Evolutionary conservation across 2,888 invertebrate genomes (phyloP), one percentile per base, ranked within the genome.

Genomic region (Cyclophora punctaria): DNA sequence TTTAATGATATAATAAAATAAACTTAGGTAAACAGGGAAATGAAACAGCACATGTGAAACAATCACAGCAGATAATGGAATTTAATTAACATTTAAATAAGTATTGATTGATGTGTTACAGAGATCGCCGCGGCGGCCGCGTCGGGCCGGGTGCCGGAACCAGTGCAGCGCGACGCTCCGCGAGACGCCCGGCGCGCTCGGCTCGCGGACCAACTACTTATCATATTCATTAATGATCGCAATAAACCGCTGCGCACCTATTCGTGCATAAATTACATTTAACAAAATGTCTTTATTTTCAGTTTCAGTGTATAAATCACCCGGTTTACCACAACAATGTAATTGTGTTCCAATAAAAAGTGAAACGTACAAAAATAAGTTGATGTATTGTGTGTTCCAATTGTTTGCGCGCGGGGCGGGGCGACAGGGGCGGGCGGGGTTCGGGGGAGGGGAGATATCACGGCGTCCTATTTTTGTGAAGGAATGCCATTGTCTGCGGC

Each of bases 21-120:
- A 20, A 20, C 20, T 20, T 20, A 20, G 20, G 20, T 20, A 20
- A 20, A 20, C 20, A 44, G 20, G 3, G 7, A 65, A 75, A 75
- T 74, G 62, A 72, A 75, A 75, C 73, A 53, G 55, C 57, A 55
- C 44, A 58, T 60, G 53, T 71, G 63, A 74, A 75, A 75, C 75
- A 73, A 74, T 75, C 75, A 74, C 70, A 73, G 75, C 73, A 73
- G 67, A 73, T 73, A 68, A 64, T 73, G 75, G 74, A 75, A 74
- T 75, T 75, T 71, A 72, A 59, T 50, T 44, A 34, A 46, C 3
- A 37, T 7, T 51, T 50, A 53, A 50, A 50, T 7, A 48, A 45
- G 34, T 42, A 33, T 41, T 6, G 5, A 42, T n/a, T n/a, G 42
- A 4, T 7, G 42, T 42, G 42, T 42, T n/a, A 42, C 42, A 42